Evolutionary conservation across 2,888 invertebrate genomes (phyloP).

Genomic region (Cosmopolites sordidus): DNA sequence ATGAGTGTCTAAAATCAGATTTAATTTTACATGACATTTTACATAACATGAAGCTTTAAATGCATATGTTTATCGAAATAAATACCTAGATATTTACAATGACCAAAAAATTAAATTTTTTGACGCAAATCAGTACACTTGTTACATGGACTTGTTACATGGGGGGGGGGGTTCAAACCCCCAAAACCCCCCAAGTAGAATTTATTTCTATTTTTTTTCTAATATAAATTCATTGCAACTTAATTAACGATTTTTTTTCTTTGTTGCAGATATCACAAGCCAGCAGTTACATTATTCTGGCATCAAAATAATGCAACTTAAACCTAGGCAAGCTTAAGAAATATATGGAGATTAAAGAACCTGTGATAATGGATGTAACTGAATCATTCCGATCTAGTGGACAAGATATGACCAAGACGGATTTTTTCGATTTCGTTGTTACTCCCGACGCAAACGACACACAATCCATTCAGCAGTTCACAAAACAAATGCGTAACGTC

Average conservation of each 20-base stretch:
- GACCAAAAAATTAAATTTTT: too few species aligned
- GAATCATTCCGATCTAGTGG: slow-evolving; percentile 48
- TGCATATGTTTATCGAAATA: too few species aligned
- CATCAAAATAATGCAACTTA: slow-evolving; percentile 5
- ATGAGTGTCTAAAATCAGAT: too few species aligned
- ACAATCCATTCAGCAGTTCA: slow-evolving; percentile 56
- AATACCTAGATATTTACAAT: too few species aligned
- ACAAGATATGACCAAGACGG: slow-evolving; percentile 79
- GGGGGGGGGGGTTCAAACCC: too few species aligned
- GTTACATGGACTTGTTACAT: too few species aligned
- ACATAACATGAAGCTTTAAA: too few species aligned
- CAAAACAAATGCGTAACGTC: slow-evolving; percentile 64
- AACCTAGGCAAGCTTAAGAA: neutral
- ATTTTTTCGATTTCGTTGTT: slow-evolving; percentile 86
- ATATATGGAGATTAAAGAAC: slow-evolving; percentile 41
- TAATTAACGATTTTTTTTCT: neutral
- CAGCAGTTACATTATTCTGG: neutral
- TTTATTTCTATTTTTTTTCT: too few species aligned
- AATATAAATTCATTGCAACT: too few species aligned
- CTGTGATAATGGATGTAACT: slow-evolving; percentile 76
- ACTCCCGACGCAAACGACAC: slow-evolving; percentile 72
- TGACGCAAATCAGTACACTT: too few species aligned
- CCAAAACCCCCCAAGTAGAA: too few species aligned
- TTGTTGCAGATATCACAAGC: slow-evolving; percentile 7
- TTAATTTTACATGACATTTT: too few species aligned